Evolutionary conservation across 2,797 vertebrate species (phyloP), one percentile per base, ranked within the genome.

Genomic region (Nothura maculosa): DNA sequence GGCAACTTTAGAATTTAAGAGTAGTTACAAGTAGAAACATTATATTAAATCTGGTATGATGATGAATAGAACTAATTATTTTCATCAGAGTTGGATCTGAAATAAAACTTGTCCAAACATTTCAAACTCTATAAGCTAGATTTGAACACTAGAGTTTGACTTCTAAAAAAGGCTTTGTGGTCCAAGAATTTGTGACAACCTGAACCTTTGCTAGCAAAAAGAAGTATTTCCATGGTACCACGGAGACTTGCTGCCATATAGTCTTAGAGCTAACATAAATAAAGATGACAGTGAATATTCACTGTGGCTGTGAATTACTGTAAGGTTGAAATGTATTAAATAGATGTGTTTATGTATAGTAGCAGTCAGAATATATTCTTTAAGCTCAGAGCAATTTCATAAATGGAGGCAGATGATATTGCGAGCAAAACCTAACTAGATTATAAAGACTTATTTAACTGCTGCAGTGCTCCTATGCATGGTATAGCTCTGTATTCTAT

Each of bases 361-460:
- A 61, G 27, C 21, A 48, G 68, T 69, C 43, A 63, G 75, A 57
- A 57, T 43, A 58, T 25, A 27, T 30, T 54, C 52, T 62, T 43
- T 64, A 68, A 87, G 4, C 64, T 50, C 40, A 58, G 22, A 30
- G 30, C n/a, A 78, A 27, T 69, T 90, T 90, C 68, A 52, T 78
- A 84, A 86, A 62, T 52, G 25, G 70, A 81, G 38, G 47, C 27
- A 64, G 40, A 21, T 48, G 85, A 5, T 50, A 85, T 27, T 52
- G 28, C 60, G 86, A 47, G 72, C 22, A 76, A 81, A 87, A 81
- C 48, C 63, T 60, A 76, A 81, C 86, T 43, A 85, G 68, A 89
- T 86, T 63, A n/a, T 48, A 90, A 94, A 22, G 73, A 20, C 90
- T 68, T 78, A 20, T 78, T 89, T 78, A 87, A 72, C n/a, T 60